Conservation (phyloP, 2,888 invertebrate genomes). For the Caenorhabditis sp. region DNA sequence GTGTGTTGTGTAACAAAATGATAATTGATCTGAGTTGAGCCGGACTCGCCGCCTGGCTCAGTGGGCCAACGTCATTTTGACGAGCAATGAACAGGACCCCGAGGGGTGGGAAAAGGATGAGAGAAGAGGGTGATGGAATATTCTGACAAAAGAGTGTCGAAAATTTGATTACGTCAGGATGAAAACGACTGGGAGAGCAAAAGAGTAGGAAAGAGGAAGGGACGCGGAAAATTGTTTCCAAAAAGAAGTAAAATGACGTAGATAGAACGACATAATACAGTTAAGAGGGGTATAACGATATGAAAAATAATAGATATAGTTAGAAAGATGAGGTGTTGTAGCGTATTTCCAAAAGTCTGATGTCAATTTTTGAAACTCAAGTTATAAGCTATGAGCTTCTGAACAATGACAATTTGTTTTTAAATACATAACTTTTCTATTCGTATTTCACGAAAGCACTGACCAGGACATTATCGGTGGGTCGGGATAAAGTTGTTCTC, state of each 20-base stretch:
- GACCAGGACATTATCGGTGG: no score
- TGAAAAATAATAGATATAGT: no score
- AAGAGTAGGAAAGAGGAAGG: neutral
- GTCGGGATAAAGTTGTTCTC: no score
- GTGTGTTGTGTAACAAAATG: conserved; percentile 50
- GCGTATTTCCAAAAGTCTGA: no score
- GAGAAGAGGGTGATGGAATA: conserved; percentile 10
- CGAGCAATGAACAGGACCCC: conserved; percentile 47
- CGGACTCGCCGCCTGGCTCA: conserved; percentile 4
- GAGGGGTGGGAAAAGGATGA: conserved; percentile 10
- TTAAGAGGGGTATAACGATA: no score
- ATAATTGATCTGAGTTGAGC: conserved; percentile 57
- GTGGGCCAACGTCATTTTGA: conserved; percentile 52
- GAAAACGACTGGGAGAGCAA: conserved; percentile 22
- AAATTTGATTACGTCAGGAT: conserved; percentile 61
- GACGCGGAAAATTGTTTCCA: neutral
- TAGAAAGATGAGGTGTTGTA: no score
- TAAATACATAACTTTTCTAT: no score
- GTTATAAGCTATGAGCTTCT: no score
- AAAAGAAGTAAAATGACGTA: neutral
- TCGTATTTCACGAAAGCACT: no score
- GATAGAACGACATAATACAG: neutral
- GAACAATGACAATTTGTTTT: no score
- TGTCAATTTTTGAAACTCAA: no score
- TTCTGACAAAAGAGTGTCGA: conserved; percentile 42